These are phyloP conservation scores for Ophion slaviceki DNA, from an alignment of 2,888 invertebrate species.

Conservation along the genomic window DNA sequence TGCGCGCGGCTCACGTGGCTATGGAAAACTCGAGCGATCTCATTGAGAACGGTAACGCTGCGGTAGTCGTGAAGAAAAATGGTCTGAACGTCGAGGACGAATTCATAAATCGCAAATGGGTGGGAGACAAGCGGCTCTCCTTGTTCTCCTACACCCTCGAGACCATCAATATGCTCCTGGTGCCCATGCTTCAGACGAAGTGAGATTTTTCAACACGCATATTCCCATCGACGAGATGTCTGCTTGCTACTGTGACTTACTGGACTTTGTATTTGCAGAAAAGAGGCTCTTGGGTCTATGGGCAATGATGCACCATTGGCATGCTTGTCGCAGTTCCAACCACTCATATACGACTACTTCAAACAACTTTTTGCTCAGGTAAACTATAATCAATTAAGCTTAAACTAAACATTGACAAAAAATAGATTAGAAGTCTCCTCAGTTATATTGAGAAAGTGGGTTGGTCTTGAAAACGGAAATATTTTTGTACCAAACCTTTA, in stretches of 20 bases:
- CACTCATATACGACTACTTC: conserved; percentile 98
- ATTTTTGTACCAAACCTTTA: not conserved
- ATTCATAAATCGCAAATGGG: conserved; percentile 84
- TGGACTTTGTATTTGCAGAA: conserved; percentile 86
- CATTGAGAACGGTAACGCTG: conserved; percentile 81
- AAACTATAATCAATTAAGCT: conserved; percentile 1
- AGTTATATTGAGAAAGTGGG: no score
- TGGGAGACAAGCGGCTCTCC: conserved; percentile 92
- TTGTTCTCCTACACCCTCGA: conserved; percentile 98
- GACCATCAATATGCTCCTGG: conserved; percentile 95
- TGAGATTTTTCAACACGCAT: conserved; percentile 82
- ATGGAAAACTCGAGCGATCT: conserved; percentile 81
- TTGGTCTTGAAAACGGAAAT: not conserved
- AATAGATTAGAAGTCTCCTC: no score
- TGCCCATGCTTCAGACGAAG: conserved; percentile 98
- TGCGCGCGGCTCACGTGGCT: conserved; percentile 87
- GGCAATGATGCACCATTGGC: conserved; percentile 99
- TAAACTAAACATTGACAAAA: not conserved
- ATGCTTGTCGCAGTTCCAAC: conserved; percentile 97
- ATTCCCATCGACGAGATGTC: not conserved
- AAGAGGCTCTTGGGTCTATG: conserved; percentile 99
- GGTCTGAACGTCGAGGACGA: conserved; percentile 77
- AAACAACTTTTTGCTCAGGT: conserved; percentile 99
- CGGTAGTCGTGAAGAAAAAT: conserved; percentile 73
- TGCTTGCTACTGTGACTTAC: not conserved